Conservation (phyloP, 2,888 invertebrate genomes). For the Junonia oenone region DNA sequence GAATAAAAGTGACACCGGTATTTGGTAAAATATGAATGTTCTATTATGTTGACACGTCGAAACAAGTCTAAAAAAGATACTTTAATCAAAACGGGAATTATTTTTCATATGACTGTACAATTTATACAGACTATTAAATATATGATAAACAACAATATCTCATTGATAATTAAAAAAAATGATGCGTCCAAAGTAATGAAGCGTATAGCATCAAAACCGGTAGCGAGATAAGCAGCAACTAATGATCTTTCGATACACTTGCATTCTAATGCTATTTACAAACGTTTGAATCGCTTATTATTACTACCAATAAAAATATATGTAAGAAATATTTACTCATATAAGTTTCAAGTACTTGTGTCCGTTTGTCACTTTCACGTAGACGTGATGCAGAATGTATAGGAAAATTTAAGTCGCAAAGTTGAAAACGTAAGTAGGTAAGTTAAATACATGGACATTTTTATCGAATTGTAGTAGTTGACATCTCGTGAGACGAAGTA, state of each 20-base stretch:
- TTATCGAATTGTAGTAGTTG: too few relatives aligned
- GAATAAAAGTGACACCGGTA: too few relatives aligned
- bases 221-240: slow-evolving; percentile 54
- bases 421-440: too few relatives aligned
- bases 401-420: too few relatives aligned
- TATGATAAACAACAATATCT: slow-evolving; percentile 39
- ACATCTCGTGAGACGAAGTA: too few relatives aligned
- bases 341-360: neutral
- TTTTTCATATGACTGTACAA: slow-evolving; percentile 24
- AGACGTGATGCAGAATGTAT: too few relatives aligned
- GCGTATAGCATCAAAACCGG: slow-evolving; percentile 47
- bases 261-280: neutral
- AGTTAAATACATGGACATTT: too few relatives aligned
- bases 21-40: too few relatives aligned
- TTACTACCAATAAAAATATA: neutral
- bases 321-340: neutral
- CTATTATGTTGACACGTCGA: too few relatives aligned
- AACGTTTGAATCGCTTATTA: neutral
- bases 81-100: neutral
- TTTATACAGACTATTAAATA: slow-evolving; percentile 31
- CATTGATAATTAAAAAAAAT: slow-evolving; percentile 40
- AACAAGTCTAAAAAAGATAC: neutral
- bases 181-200: slow-evolving; percentile 36
- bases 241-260: slow-evolving; percentile 10
- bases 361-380: too few relatives aligned